Conservation (phyloP, 2,888 invertebrate species). For the Ctena decussata region DNA sequence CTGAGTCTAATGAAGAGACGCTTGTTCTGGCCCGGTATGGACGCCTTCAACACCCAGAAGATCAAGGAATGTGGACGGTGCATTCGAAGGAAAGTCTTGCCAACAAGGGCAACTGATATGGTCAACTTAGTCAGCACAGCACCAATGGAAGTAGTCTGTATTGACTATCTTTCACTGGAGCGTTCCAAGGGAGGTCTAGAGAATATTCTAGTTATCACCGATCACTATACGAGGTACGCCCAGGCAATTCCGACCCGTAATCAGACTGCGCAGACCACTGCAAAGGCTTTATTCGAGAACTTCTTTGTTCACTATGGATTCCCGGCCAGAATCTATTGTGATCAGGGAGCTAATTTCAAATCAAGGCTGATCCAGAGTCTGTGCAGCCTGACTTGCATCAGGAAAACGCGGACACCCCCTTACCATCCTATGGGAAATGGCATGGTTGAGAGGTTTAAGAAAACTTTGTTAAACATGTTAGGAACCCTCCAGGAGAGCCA, state of each 20-base stretch:
- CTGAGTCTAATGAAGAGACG: not conserved
- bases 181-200: constrained; percentile 2
- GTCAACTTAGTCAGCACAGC: constrained; percentile 5
- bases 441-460: not conserved
- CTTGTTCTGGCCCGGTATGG: constrained; percentile 31
- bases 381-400: not conserved
- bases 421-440: not conserved
- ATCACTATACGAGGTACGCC: constrained; percentile 1
- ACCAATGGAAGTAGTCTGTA: constrained; percentile 29
- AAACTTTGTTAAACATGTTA: not conserved
- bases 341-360: constrained; percentile 1
- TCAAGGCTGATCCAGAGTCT: not conserved
- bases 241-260: not conserved
- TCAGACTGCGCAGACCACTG: too few relatives aligned
- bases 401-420: not conserved
- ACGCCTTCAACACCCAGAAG: not conserved
- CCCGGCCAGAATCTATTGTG: not conserved
- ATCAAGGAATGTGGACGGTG: constrained; percentile 26
- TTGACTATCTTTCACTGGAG: constrained; percentile 11
- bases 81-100: constrained; percentile 13
- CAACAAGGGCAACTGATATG: not conserved
- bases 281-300: not conserved
- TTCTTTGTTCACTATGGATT: constrained; percentile 7
- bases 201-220: constrained; percentile 15
- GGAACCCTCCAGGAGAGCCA: not conserved